A percentile compares a stretch with the other conserved stretches of the same genome.
Conservation (phyloP, 2,888 invertebrate species). For the Miltochrista miniata region DNA sequence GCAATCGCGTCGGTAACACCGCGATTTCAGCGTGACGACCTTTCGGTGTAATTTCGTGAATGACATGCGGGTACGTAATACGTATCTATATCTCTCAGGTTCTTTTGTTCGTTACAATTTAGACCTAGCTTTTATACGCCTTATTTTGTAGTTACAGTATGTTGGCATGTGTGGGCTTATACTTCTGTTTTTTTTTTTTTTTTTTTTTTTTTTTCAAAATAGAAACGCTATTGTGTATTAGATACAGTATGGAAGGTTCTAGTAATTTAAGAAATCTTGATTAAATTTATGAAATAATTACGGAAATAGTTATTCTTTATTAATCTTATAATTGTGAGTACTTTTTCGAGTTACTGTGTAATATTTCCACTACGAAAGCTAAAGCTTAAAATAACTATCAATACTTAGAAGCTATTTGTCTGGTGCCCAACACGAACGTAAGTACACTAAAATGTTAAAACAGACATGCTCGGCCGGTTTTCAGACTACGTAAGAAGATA, state of each 20-base stretch:
- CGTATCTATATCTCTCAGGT: slow-evolving; percentile 28
- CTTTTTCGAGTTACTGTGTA: too few relatives aligned
- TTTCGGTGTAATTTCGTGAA: slow-evolving; percentile 60
- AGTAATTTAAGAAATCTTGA: neutral
- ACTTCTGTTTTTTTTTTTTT: too few relatives aligned
- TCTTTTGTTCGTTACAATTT: slow-evolving; percentile 26
- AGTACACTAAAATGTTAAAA: slow-evolving; percentile 53
- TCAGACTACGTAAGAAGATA: slow-evolving; percentile 19
- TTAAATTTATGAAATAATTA: too few relatives aligned
- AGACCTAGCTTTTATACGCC: neutral
- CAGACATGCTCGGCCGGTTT: slow-evolving; percentile 51
- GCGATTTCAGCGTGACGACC: slow-evolving; percentile 61
- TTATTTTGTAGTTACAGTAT: neutral
- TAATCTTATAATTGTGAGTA: slow-evolving; percentile 34
- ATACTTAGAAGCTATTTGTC: slow-evolving; percentile 43
- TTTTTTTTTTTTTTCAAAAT: too few relatives aligned
- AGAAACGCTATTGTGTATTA: too few relatives aligned
- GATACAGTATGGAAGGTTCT: neutral
- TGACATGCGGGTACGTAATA: slow-evolving; percentile 55
- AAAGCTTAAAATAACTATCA: too few relatives aligned
- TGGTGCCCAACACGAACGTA: slow-evolving; percentile 43
- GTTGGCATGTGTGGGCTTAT: too few relatives aligned
- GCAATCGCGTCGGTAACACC: slow-evolving; percentile 49
- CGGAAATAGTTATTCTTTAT: slow-evolving; percentile 21
- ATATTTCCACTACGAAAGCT: too few relatives aligned